phyloP scores from a whole-genome alignment of 2,888 invertebrate species.

The Allophyes oxyacanthae region DNA sequence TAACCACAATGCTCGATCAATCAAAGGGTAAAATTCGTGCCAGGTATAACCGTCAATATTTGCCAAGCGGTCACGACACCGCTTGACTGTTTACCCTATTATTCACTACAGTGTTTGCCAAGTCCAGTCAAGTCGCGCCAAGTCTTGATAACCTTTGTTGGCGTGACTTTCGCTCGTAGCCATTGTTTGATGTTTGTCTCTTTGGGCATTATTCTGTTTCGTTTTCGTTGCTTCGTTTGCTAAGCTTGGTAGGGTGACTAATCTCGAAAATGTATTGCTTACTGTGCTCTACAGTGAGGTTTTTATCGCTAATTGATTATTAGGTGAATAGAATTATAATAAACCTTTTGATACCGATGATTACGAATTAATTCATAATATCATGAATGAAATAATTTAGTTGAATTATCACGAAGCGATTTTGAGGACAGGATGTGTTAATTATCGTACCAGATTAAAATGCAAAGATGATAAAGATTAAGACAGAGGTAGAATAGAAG shows the following conservation, averaged over 20 bases:
- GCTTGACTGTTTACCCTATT: conserved; percentile 82
- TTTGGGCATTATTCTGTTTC: conserved; percentile 59
- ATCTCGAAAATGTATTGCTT: conserved; percentile 46
- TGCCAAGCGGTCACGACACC: conserved; percentile 76
- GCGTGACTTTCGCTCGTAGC: conserved; percentile 80
- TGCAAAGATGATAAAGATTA: too few relatives aligned
- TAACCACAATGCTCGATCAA: conserved; percentile 80
- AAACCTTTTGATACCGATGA: too few relatives aligned
- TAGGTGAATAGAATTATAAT: background rate
- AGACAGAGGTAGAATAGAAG: too few relatives aligned
- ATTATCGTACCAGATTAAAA: too few relatives aligned
- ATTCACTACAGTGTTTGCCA: conserved; percentile 83
- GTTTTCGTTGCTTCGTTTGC: conserved; percentile 38
- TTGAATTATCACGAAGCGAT: too few relatives aligned
- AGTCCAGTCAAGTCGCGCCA: conserved; percentile 64
- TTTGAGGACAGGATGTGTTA: too few relatives aligned
- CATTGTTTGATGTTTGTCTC: conserved; percentile 68
- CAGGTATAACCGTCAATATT: conserved; percentile 81
- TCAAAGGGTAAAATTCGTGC: conserved; percentile 83
- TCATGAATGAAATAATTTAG: too few relatives aligned
- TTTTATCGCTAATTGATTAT: conserved; percentile 17
- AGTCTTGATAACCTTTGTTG: conserved; percentile 63
- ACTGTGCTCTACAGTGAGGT: conserved; percentile 29
- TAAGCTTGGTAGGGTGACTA: conserved; percentile 52
- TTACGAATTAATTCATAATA: too few relatives aligned